phyloP scores from a whole-genome alignment of 2,797 vertebrate genomes.

The Chelmon rostratus region DNA sequence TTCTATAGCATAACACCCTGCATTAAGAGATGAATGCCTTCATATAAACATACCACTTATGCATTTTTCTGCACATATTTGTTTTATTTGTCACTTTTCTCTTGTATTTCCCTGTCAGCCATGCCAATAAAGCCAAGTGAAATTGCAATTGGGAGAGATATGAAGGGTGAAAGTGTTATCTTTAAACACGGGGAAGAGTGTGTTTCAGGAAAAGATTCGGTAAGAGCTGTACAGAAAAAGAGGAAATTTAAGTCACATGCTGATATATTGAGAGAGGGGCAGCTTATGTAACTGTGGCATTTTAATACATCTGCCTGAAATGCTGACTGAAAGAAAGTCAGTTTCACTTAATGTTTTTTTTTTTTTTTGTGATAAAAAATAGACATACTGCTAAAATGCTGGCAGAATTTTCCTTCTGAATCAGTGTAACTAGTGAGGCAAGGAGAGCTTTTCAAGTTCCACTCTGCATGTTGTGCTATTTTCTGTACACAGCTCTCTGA shows the following conservation, averaged over 20 bases:
- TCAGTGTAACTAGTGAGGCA: constrained; percentile 54
- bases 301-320: constrained; percentile 65
- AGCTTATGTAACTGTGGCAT: constrained; percentile 63
- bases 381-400: constrained; percentile 35
- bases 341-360: constrained; percentile 63
- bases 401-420: constrained; percentile 34
- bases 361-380: constrained; percentile 54
- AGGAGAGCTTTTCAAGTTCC: constrained; percentile 46
- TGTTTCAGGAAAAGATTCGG: constrained; percentile 39
- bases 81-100: neutral
- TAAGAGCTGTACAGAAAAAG: constrained; percentile 38
- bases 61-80: neutral
- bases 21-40: neutral
- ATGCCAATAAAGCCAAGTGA: constrained; percentile 12
- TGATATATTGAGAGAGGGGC: constrained; percentile 30
- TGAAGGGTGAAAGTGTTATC: constrained; percentile 25
- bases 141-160: constrained; percentile 23
- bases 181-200: constrained; percentile 4
- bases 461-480: constrained; percentile 11
- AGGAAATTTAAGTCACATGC: constrained; percentile 49
- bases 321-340: constrained; percentile 66
- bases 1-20: neutral
- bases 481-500: constrained; percentile 5
- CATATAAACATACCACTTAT: neutral
- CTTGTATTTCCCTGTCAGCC: neutral